phyloP scores from a whole-genome alignment of 2,113 vertebrate species.

The Platysteira castanea region DNA sequence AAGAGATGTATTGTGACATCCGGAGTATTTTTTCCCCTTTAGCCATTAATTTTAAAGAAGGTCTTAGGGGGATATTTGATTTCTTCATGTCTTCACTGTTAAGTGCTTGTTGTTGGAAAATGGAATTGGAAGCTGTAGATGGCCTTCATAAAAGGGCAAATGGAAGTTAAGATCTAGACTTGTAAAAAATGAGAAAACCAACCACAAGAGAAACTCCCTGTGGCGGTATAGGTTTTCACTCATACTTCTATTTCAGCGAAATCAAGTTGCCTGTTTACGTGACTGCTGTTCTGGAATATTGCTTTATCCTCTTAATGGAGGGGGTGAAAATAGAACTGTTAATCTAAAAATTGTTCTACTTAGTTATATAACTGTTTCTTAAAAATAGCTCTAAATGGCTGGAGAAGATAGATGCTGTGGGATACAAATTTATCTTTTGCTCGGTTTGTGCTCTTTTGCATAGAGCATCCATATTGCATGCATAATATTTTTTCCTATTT shows the following conservation, averaged over 20 bases:
- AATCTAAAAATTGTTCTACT: constrained; percentile 37
- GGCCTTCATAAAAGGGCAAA: constrained; percentile 10
- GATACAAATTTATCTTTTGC: not conserved
- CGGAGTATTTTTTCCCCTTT: not conserved
- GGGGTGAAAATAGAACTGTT: not conserved
- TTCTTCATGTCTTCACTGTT: not conserved
- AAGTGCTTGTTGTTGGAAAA: constrained; percentile 3
- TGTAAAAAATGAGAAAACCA: not conserved
- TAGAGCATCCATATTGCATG: not conserved
- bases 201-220: not conserved
- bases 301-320: constrained; percentile 24
- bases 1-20: not conserved
- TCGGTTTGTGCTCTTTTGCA: not conserved
- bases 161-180: not conserved
- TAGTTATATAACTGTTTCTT: constrained; percentile 28
- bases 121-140: not conserved
- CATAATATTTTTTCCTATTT: not conserved
- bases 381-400: constrained; percentile 32
- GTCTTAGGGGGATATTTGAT: constrained; percentile 28
- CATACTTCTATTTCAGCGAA: not conserved
- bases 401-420: not conserved
- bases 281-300: constrained; percentile 2
- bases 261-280: not conserved
- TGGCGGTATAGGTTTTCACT: not conserved
- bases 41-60: not conserved